Percentiles rank a stretch among this genome's conserved stretches.
Conservation (phyloP, 2,888 invertebrate genomes). For the Drosophila peninsularis region DNA sequence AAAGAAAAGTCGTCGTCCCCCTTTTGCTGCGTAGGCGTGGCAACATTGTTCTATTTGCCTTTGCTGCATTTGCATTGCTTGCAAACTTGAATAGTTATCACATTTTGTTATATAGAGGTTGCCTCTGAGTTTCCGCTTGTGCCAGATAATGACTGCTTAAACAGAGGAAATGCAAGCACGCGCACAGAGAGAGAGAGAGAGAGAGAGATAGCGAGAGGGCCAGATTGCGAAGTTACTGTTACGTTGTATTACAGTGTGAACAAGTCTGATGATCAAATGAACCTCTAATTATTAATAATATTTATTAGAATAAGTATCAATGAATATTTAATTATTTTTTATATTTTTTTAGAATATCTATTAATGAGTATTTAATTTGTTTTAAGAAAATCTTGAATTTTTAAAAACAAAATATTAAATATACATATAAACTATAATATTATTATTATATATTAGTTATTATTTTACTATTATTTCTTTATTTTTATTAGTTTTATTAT, state of each 20-base stretch:
- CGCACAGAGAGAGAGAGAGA: not conserved
- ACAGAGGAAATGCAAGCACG: slow-evolving; percentile 52
- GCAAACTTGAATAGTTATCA: slow-evolving; percentile 43
- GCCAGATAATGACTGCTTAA: slow-evolving; percentile 75
- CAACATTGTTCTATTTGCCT: slow-evolving; percentile 41
- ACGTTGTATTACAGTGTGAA: slow-evolving; percentile 10
- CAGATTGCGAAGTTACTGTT: slow-evolving; percentile 4
- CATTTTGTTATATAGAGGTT: slow-evolving; percentile 64
- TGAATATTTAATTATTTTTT: not conserved
- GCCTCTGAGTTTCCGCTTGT: slow-evolving; percentile 69
- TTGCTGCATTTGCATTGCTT: slow-evolving; percentile 34
- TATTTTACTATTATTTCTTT: not conserved
- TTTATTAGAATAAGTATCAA: not conserved
- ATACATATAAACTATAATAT: too few species aligned
- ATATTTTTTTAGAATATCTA: not conserved
- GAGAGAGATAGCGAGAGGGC: not conserved
- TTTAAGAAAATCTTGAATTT: too few species aligned
- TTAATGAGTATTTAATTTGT: not conserved
- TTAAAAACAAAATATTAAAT: too few species aligned
- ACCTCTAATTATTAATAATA: not conserved
- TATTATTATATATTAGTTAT: not conserved
- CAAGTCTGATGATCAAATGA: too few species aligned
- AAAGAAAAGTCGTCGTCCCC: slow-evolving; percentile 43
- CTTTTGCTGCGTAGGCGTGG: slow-evolving; percentile 28
- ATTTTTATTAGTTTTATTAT: not conserved